Conservation (phyloP, 2,113 vertebrate species). For the Aramus guarauna region DNA sequence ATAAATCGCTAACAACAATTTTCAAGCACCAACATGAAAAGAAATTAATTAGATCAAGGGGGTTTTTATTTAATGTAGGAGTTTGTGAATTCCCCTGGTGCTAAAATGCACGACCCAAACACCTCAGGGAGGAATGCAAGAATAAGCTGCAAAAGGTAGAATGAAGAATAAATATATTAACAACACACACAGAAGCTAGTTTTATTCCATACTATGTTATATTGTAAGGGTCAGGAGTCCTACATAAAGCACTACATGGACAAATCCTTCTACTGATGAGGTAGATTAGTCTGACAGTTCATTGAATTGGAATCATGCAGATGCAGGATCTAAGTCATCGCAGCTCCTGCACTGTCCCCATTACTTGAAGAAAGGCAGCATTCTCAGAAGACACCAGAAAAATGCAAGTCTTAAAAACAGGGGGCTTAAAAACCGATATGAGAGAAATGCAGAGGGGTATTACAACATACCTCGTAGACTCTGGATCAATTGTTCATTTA, state of each 20-base stretch:
- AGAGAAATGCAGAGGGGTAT: not conserved
- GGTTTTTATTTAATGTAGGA: not conserved
- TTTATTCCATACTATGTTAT: not conserved
- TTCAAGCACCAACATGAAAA: not conserved
- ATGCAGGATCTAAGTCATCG: not conserved
- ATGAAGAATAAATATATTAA: not conserved
- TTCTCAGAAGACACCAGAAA: not conserved
- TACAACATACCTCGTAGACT: conserved; percentile 53
- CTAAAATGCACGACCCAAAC: not conserved
- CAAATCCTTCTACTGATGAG: not conserved
- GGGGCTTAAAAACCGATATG: rapidly evolving
- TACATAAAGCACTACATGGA: not conserved
- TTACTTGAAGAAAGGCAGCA: not conserved
- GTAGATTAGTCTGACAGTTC: not conserved
- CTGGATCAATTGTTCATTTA: conserved; percentile 57
- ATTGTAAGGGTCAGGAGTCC: not conserved
- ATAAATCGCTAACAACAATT: not conserved
- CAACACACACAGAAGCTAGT: not conserved
- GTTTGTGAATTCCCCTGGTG: not conserved
- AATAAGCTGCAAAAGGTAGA: not conserved
- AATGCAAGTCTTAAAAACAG: not conserved
- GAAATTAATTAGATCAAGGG: not conserved
- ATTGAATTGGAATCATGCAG: not conserved
- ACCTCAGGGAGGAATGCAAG: not conserved
- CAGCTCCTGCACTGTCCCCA: not conserved